Evolutionary conservation across 2,797 vertebrate genomes (phyloP).

Genomic region (Melanotaenia trifasciata): DNA sequence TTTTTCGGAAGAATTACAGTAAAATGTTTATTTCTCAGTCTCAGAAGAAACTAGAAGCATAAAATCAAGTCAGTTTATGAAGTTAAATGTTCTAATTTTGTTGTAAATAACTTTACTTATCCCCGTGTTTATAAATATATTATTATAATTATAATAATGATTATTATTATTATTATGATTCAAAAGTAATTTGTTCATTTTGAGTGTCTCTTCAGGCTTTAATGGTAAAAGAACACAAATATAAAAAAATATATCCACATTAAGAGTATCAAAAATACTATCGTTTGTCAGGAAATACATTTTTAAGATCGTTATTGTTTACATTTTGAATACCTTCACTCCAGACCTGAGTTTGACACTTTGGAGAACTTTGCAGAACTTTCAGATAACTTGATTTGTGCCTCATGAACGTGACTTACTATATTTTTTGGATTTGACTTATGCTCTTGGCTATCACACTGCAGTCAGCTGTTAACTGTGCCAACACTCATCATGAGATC

Average conservation of each 20-base stretch:
- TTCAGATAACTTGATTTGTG: neutral
- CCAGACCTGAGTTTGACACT: neutral
- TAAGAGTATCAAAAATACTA: neutral
- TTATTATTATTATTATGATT: neutral
- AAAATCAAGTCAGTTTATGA: neutral
- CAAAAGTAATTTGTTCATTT: neutral
- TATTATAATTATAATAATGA: too few species aligned
- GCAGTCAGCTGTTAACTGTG: conserved; percentile 26
- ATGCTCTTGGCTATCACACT: neutral
- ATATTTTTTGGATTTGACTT: neutral
- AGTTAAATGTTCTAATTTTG: neutral
- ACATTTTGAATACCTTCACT: neutral
- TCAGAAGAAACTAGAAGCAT: neutral
- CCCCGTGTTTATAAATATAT: neutral
- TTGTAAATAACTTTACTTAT: neutral
- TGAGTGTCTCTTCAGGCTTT: neutral
- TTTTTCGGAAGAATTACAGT: neutral
- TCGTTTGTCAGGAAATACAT: neutral
- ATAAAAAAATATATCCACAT: neutral
- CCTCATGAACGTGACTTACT: neutral
- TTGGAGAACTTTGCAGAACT: neutral
- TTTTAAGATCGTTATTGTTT: neutral
- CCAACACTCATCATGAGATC: conserved; percentile 20
- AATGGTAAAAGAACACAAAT: neutral
- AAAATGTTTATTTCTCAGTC: neutral